Evolutionary conservation across 1,140 invertebrate genomes (phyloP).

Genomic region (Cryptotermes secundus): DNA sequence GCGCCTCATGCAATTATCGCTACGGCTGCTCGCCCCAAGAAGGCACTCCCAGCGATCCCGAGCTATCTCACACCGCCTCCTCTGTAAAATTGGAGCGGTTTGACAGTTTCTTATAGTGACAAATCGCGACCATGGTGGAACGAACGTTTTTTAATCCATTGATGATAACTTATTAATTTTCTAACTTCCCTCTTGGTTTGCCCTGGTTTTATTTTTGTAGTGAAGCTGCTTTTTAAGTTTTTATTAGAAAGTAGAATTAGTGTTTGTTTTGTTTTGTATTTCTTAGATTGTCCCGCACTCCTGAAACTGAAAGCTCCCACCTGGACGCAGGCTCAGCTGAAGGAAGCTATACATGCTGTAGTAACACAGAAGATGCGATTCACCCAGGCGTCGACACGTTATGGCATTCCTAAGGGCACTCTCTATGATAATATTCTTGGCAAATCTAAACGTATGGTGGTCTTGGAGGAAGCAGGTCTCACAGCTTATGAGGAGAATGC

Average conservation of each 20-base stretch:
- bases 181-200: slow-evolving; percentile 25
- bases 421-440: slow-evolving; percentile 77
- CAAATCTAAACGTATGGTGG: slow-evolving; percentile 73
- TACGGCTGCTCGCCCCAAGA: background rate
- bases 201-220: slow-evolving; percentile 30
- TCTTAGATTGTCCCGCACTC: slow-evolving; percentile 39
- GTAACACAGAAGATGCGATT: slow-evolving; percentile 75
- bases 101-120: background rate
- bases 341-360: slow-evolving; percentile 72
- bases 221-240: slow-evolving; percentile 28
- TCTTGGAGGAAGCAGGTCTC: slow-evolving; percentile 67
- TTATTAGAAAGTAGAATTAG: slow-evolving; percentile 31
- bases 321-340: slow-evolving; percentile 71
- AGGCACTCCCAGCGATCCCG: background rate
- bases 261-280: slow-evolving; percentile 37
- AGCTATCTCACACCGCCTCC: background rate
- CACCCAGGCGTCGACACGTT: slow-evolving; percentile 68
- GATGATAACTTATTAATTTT: background rate
- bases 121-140: background rate
- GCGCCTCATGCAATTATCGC: slow-evolving; percentile 36
- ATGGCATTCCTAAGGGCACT: slow-evolving; percentile 74
- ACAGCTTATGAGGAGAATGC: slow-evolving; percentile 61
- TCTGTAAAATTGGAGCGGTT: background rate
- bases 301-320: slow-evolving; percentile 65
- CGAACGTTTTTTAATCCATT: background rate